Evolutionary conservation across 2,888 invertebrate species (phyloP), one percentile per base, ranked within the genome.

Genomic region (Linhomoeus sp.): DNA sequence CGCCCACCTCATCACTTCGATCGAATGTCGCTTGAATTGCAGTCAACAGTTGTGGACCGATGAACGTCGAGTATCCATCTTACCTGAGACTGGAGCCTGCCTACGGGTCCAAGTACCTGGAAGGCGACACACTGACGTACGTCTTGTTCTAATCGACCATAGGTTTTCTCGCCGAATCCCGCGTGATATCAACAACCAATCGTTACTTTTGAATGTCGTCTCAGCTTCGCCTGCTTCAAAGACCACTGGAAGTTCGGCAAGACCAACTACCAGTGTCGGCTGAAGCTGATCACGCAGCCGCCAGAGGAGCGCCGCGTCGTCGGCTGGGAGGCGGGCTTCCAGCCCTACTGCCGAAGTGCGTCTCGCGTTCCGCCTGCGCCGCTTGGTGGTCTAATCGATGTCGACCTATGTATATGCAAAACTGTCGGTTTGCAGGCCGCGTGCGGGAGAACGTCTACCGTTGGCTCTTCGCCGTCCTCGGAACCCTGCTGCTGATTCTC

Each of bases 61-160:
- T 62, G 48, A 63, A 60, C 51, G 58, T 62, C 44, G 62, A 62
- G 44, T 62, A 59, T 40, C 62, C 62, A 2, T 61, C 62, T 47
- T 63, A 61, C 50, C 53, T 62, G 56, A 22, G 3, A 2, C 20
- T 49, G 9, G 33, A 25, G 17, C 37, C 26, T 12, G 33, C 33
- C 14, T 19, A 22, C 17, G 35, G 25, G n/a, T 15, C 38, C 2
- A 33, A 37, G 37, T 49, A 49, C 35, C 33, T 49, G 24, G 39
- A 37, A 17, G 46, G 45, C 19, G 35, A 49, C 35, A 29, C 14
- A 14, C 29, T 46, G 15, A 7, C 36, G 20, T 46, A 41, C 35
- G n/a, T n/a, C n/a, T n/a, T n/a, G n/a, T n/a, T n/a, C n/a, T n/a
- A n/a, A n/a, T n/a, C n/a, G n/a, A n/a, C n/a, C n/a, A n/a, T n/a